Percentiles rank a stretch among this genome's conserved stretches.
Conservation (phyloP, 2,113 vertebrate genomes). For the Alectura lathami region DNA sequence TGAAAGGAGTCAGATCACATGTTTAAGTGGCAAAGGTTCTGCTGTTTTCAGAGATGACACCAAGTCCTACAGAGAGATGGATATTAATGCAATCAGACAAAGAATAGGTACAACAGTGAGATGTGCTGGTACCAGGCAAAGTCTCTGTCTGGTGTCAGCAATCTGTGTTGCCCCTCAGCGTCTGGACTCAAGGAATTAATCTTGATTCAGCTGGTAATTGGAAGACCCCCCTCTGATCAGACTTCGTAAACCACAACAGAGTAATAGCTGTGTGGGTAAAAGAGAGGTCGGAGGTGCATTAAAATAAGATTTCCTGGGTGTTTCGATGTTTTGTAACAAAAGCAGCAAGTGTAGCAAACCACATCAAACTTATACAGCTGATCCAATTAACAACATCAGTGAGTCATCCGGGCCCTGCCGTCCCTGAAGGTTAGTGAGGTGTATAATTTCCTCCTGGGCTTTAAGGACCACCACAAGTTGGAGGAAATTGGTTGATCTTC, state of each 20-base stretch:
- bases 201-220: conserved; percentile 9
- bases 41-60: not conserved
- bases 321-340: conserved; percentile 20
- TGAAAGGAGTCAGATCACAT: not conserved
- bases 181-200: not conserved
- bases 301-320: conserved; percentile 4
- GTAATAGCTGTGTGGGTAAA: conserved; percentile 17
- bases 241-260: conserved; percentile 3
- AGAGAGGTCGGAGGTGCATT: not conserved
- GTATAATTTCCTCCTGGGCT: not conserved
- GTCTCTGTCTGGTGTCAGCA: not conserved
- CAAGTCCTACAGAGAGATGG: not conserved
- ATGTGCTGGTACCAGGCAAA: not conserved
- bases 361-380: not conserved
- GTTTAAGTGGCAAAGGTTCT: not conserved
- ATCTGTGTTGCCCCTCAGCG: not conserved
- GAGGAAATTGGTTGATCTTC: not conserved
- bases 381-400: conserved; percentile 33
- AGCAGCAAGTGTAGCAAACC: conserved; percentile 49
- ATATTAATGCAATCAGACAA: not conserved
- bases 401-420: not conserved
- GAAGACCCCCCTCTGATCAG: not conserved
- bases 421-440: not conserved
- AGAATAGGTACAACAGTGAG: not conserved
- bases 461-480: not conserved